Conservation (phyloP, 2,888 invertebrate species). For the Nebria salina region DNA sequence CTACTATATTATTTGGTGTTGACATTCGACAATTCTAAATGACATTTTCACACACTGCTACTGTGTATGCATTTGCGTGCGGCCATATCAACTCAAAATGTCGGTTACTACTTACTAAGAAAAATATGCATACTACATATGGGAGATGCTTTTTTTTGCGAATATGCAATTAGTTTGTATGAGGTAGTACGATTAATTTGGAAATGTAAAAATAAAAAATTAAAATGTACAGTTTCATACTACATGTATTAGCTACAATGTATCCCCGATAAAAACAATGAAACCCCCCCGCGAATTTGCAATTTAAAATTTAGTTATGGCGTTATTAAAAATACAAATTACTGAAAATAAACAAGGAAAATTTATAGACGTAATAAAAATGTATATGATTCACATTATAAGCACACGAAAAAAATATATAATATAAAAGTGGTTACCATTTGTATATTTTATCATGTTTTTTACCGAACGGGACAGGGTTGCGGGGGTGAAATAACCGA, state of each 20-base stretch:
- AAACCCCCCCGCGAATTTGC: not conserved
- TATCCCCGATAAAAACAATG: not conserved
- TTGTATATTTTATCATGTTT: constrained; percentile 3
- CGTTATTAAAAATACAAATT: constrained; percentile 1
- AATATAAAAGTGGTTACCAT: constrained; percentile 1
- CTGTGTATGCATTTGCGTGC: not conserved
- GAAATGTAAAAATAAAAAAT: too few species aligned
- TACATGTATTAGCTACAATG: not conserved
- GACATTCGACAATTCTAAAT: constrained; percentile 1
- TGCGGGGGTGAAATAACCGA: not conserved
- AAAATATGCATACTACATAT: too few species aligned
- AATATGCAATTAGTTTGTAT: too few species aligned
- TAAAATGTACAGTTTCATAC: too few species aligned
- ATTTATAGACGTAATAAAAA: constrained; percentile 1
- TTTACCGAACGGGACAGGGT: constrained; percentile 9
- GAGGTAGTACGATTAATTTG: too few species aligned
- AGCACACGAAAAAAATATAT: constrained; percentile 1
- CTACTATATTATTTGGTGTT: not conserved
- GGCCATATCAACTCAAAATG: too few species aligned
- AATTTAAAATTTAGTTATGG: not conserved
- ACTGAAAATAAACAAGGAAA: constrained; percentile 1
- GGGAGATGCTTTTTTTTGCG: too few species aligned
- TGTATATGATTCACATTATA: constrained; percentile 1
- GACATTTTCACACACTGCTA: constrained; percentile 9
- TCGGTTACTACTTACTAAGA: too few species aligned